Evolutionary conservation across 2,888 invertebrate species (phyloP).

Genomic region (Drosophila conformis): DNA sequence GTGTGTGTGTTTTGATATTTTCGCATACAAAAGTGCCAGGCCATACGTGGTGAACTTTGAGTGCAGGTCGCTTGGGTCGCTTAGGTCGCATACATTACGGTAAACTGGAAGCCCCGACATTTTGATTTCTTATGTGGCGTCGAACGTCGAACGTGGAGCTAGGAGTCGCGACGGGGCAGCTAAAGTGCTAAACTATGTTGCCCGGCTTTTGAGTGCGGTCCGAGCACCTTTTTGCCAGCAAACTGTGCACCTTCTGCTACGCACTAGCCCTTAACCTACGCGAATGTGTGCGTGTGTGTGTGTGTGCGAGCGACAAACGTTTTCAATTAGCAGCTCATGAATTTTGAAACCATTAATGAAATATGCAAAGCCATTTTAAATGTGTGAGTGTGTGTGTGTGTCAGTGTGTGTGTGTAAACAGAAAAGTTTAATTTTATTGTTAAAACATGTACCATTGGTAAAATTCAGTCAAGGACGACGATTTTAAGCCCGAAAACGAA

Average conservation of each 20-base stretch:
- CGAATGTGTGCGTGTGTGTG: not conserved
- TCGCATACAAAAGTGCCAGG: slow-evolving; percentile 68
- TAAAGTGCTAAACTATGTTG: slow-evolving; percentile 84
- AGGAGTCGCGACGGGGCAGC: slow-evolving; percentile 55
- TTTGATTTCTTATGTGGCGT: slow-evolving; percentile 67
- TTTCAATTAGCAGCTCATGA: slow-evolving; percentile 84
- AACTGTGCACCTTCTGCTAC: slow-evolving; percentile 52
- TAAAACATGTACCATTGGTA: not conserved
- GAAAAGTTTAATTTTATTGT: not conserved
- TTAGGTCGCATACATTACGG: slow-evolving; percentile 49
- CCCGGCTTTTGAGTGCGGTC: slow-evolving; percentile 77
- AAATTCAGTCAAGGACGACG: not conserved
- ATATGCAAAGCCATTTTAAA: slow-evolving; percentile 78
- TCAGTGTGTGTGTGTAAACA: slow-evolving; percentile 9
- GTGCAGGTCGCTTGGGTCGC: slow-evolving; percentile 75
- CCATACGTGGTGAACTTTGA: slow-evolving; percentile 71
- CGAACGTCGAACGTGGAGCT: slow-evolving; percentile 19
- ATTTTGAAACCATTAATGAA: slow-evolving; percentile 81
- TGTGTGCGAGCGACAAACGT: slow-evolving; percentile 79
- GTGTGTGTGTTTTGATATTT: slow-evolving; percentile 59
- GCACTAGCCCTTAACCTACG: slow-evolving; percentile 42
- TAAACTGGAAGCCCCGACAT: slow-evolving; percentile 34
- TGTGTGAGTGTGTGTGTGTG: slow-evolving; percentile 9
- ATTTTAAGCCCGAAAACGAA: not conserved
- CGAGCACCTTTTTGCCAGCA: slow-evolving; percentile 66